phyloP scores from a whole-genome alignment of 2,113 vertebrate species.

The Casuarius casuarius region DNA sequence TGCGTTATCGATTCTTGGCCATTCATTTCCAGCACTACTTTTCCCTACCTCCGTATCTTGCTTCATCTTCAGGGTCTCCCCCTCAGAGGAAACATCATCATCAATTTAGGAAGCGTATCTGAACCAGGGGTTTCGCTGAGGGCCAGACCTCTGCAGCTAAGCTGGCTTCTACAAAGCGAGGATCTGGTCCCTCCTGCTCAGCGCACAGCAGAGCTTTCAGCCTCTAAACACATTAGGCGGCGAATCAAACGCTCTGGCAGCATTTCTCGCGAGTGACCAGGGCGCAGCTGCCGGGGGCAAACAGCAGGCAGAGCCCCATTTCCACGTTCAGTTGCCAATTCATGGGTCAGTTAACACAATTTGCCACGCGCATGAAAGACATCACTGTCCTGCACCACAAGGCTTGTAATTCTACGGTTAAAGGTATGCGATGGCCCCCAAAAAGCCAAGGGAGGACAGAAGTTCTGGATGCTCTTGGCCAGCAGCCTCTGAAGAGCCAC shows the following conservation, averaged over 20 bases:
- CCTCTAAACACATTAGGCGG: not conserved
- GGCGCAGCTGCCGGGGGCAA: conserved; percentile 29
- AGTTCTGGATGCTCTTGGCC: conserved; percentile 41
- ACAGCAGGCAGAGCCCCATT: conserved; percentile 33
- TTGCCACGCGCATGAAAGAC: not conserved
- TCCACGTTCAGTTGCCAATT: conserved; percentile 15
- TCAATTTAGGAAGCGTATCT: not conserved
- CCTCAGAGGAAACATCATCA: not conserved
- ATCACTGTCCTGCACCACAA: not conserved
- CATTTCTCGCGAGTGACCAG: not conserved
- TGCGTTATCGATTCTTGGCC: not conserved
- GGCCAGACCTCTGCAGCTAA: not conserved
- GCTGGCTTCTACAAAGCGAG: not conserved
- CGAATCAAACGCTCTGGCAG: conserved; percentile 28
- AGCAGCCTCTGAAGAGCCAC: not conserved
- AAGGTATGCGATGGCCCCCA: not conserved
- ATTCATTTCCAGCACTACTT: not conserved
- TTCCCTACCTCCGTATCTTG: not conserved
- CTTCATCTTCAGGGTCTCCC: not conserved
- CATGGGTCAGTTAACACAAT: not conserved
- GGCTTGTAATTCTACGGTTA: not conserved
- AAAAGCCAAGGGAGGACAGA: conserved; percentile 46
- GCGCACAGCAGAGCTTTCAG: not conserved
- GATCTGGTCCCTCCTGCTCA: not conserved
- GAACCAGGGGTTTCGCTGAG: not conserved